These are phyloP conservation scores for Diploptera punctata DNA, from an alignment of 2,888 invertebrate species.

Conservation along the genomic window DNA sequence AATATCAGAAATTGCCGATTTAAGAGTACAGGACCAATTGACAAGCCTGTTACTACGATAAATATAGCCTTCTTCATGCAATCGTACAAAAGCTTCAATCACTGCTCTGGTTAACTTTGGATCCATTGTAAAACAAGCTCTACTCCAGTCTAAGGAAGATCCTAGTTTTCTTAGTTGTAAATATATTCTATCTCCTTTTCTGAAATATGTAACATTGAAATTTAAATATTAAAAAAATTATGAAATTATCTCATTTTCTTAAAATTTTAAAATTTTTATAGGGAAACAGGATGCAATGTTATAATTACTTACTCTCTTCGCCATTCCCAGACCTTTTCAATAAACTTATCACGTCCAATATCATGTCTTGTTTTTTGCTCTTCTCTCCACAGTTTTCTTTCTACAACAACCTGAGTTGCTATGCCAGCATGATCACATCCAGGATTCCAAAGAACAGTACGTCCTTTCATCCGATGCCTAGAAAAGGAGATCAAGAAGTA, in stretches of 20 bases:
- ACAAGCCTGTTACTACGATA: constrained; percentile 94
- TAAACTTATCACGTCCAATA: constrained; percentile 92
- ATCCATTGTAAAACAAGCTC: constrained; percentile 97
- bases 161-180: constrained; percentile 88
- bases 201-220: too few species aligned
- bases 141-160: constrained; percentile 93
- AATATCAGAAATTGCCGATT: constrained; percentile 98
- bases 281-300: too few species aligned
- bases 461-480: constrained; percentile 93
- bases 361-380: constrained; percentile 87
- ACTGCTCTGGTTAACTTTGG: constrained; percentile 86
- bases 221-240: too few species aligned
- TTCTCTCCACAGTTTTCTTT: constrained; percentile 93
- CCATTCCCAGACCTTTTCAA: constrained; percentile 96
- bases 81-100: constrained; percentile 89
- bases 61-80: constrained; percentile 88
- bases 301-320: constrained; percentile 78
- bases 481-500: constrained; percentile 39
- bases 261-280: too few species aligned
- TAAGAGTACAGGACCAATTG: constrained; percentile 97
- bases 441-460: constrained; percentile 93
- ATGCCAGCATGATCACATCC: constrained; percentile 99
- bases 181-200: constrained; percentile 76
- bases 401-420: constrained; percentile 98
- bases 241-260: too few species aligned